phyloP scores from a whole-genome alignment of 2,888 invertebrate genomes.

The Epirrita christyi region DNA sequence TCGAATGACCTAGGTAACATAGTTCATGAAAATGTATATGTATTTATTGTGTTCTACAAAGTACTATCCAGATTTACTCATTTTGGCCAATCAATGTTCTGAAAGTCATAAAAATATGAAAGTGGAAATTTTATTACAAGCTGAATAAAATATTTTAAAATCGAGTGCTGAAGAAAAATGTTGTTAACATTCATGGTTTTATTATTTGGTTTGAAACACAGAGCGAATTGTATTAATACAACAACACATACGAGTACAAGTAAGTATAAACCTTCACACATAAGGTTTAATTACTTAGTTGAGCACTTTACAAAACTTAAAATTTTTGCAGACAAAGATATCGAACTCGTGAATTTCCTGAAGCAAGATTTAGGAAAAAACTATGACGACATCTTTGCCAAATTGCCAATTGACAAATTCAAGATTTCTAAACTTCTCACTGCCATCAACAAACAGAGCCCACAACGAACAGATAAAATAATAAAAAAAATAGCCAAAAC shows the following conservation, averaged over 20 bases:
- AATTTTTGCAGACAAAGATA: constrained; percentile 22
- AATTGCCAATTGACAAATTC: constrained; percentile 31
- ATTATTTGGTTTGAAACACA: constrained; percentile 11
- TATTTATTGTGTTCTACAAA: neutral
- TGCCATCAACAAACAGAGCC: constrained; percentile 9
- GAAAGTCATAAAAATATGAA: constrained; percentile 13
- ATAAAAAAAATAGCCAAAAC: constrained; percentile 3
- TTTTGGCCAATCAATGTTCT: neutral
- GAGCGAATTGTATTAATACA: neutral
- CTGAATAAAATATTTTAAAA: constrained; percentile 13
- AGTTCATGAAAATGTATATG: too few species aligned
- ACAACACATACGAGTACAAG: constrained; percentile 8
- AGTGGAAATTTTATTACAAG: constrained; percentile 7
- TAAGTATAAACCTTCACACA: constrained; percentile 1
- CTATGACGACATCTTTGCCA: constrained; percentile 60
- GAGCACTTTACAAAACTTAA: neutral
- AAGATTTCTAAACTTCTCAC: neutral
- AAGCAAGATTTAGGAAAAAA: constrained; percentile 51
- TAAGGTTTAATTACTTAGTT: neutral
- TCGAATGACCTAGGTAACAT: too few species aligned
- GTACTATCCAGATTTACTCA: too few species aligned
- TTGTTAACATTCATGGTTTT: constrained; percentile 16
- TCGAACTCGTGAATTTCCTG: constrained; percentile 46
- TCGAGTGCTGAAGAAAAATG: constrained; percentile 4
- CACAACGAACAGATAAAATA: too few species aligned